Evolutionary conservation across 1,140 invertebrate genomes (phyloP).

Genomic region (Drosophila sp.): DNA sequence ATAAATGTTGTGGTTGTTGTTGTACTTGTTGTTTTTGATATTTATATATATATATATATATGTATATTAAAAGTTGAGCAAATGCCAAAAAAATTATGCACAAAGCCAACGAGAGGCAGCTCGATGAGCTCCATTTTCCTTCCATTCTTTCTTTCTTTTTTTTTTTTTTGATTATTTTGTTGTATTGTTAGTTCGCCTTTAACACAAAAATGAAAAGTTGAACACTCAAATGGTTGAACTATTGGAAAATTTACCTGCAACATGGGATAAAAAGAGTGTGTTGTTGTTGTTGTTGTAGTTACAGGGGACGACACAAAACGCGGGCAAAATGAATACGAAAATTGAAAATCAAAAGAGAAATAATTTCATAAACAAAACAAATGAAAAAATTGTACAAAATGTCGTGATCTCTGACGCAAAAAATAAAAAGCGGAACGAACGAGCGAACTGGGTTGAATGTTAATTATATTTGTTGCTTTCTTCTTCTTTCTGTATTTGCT

Average conservation of each 20-base stretch:
- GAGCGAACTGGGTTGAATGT: constrained; percentile 43
- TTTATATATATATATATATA: constrained; percentile 54
- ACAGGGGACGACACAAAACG: constrained; percentile 74
- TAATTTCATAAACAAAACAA: constrained; percentile 36
- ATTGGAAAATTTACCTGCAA: constrained; percentile 60
- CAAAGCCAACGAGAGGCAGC: constrained; percentile 57
- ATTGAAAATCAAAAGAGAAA: constrained; percentile 37
- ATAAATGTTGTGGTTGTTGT: constrained; percentile 44
- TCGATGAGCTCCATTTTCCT: constrained; percentile 32
- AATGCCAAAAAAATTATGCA: constrained; percentile 74
- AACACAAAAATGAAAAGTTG: constrained; percentile 52
- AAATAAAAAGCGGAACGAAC: constrained; percentile 55
- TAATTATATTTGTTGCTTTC: constrained; percentile 17
- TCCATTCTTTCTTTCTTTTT: not conserved
- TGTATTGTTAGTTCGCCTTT: constrained; percentile 34
- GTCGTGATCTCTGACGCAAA: constrained; percentile 22
- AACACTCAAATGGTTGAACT: constrained; percentile 37
- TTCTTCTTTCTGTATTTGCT: constrained; percentile 20
- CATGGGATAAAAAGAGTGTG: constrained; percentile 31
- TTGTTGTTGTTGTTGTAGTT: constrained; percentile 42
- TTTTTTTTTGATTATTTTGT: constrained; percentile 23
- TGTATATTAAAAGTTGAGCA: constrained; percentile 60
- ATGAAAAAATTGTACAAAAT: not conserved
- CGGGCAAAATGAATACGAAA: constrained; percentile 41
- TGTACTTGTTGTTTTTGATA: constrained; percentile 14